Base-by-base conservation (phyloP, 2,888 invertebrate genomes). In the Pardosa pseudoannulata region DNA sequence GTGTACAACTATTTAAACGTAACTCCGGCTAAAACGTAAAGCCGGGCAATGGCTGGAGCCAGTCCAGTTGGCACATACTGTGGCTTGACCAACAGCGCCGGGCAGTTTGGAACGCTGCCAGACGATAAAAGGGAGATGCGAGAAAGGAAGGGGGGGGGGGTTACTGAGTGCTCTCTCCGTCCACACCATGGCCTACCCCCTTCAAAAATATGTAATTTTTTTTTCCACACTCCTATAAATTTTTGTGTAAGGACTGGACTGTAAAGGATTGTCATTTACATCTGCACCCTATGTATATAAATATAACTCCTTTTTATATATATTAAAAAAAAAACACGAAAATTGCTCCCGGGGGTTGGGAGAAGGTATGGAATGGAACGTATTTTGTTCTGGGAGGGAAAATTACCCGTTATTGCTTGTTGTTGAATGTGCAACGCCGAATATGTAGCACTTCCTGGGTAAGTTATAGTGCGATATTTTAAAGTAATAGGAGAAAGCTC, bases 31-130 rank as follows among this genome's bases (percentile, higher is more conserved):
- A 16, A 23, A 56, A 56, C 56, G 67, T 32, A 67, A n/a, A 67
- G n/a, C 31, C 19, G 67, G 32, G 67, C n/a, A 67, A n/a, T 31
- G 32, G 67, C 81, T 81, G 81, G 81, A 74, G 74, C 68, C 11
- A 27, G 81, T 67, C 81, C 81, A 81, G 81, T 74, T 81, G 74
- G 81, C 81, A 70, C n/a, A n/a, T n/a, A n/a, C n/a, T n/a, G n/a
- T n/a, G 41, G 70, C 70, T n/a, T 70, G 70, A 70, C 70, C 70
- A 28, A 70, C 32, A n/a, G n/a, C 32, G 9, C 39, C 70, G 56
- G 9, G 62, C 64, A 67, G 70, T 78, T 78, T 79, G 79, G 79
- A 71, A 41, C 56, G 9, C 28, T 32, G 79, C 79, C 79, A 79
- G 31, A 31, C 50, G 71, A 65, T 31, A 29, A 29, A 31, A 16